Percentiles rank a stretch among this genome's conserved stretches.
Conservation (phyloP, 1,140 invertebrate genomes). For the Doryteuthis pealeii region DNA sequence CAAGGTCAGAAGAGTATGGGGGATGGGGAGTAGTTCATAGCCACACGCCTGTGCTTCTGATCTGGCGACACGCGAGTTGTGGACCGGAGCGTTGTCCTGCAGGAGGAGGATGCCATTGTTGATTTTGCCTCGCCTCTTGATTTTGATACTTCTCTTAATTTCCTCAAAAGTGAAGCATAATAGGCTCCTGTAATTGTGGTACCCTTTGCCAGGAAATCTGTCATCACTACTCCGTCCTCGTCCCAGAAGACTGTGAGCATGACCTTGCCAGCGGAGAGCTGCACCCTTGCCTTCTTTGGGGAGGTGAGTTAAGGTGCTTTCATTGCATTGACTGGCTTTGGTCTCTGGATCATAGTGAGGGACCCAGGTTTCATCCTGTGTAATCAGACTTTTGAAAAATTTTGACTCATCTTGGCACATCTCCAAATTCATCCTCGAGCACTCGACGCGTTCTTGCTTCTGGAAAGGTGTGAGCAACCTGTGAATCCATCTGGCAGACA, state of each 20-base stretch:
- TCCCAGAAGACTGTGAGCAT: background rate
- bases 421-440: slow-evolving; percentile 4
- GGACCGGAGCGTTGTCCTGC: no score
- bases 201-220: no score
- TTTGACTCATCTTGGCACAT: slow-evolving; percentile 9
- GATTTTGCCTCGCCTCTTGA: no score
- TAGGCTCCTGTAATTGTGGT: no score
- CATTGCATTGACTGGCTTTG: slow-evolving; percentile 4
- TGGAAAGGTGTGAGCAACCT: background rate
- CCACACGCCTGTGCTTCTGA: no score
- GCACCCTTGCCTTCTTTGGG: background rate
- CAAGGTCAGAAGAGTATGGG: no score
- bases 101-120: no score
- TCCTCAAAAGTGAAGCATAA: no score
- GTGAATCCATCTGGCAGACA: slow-evolving; percentile 6
- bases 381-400: slow-evolving; percentile 2
- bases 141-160: no score
- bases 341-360: slow-evolving; percentile 4
- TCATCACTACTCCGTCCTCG: no score
- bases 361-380: slow-evolving; percentile 1
- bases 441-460: background rate
- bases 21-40: no score
- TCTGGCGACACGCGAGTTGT: no score
- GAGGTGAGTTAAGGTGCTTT: background rate
- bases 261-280: slow-evolving; percentile 5